Conservation (phyloP, 2,797 vertebrate genomes). For the Florisuga fusca region DNA sequence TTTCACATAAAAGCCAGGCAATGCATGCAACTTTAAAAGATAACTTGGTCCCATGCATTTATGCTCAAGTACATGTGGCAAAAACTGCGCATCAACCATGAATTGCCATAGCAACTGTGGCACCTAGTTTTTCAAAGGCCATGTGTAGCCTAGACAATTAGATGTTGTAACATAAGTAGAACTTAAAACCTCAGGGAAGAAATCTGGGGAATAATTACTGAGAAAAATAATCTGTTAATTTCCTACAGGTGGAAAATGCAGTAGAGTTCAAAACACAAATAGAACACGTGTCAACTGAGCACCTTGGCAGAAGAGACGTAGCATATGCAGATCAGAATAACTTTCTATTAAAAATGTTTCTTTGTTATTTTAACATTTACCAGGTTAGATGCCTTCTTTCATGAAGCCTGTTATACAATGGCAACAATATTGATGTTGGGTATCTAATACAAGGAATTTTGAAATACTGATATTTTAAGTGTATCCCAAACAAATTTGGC, state of each 20-base stretch:
- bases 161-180: neutral
- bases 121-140: neutral
- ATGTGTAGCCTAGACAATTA: neutral
- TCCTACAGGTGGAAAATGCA: neutral
- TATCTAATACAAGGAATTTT: neutral
- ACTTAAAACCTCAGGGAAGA: neutral
- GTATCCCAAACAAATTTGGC: neutral
- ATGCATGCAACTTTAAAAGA: neutral
- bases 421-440: neutral
- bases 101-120: neutral
- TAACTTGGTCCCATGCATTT: neutral
- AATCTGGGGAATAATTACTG: neutral
- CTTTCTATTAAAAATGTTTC: neutral
- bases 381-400: neutral
- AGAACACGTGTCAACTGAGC: neutral
- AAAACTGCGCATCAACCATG: rapidly evolving
- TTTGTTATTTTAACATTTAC: neutral
- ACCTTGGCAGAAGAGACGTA: neutral
- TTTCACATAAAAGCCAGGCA: neutral
- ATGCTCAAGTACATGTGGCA: neutral
- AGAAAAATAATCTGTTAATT: neutral
- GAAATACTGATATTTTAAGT: neutral
- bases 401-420: neutral
- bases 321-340: neutral
- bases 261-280: neutral